Evolutionary conservation across 2,888 invertebrate genomes (phyloP).

Genomic region (Parnassius orleans): DNA sequence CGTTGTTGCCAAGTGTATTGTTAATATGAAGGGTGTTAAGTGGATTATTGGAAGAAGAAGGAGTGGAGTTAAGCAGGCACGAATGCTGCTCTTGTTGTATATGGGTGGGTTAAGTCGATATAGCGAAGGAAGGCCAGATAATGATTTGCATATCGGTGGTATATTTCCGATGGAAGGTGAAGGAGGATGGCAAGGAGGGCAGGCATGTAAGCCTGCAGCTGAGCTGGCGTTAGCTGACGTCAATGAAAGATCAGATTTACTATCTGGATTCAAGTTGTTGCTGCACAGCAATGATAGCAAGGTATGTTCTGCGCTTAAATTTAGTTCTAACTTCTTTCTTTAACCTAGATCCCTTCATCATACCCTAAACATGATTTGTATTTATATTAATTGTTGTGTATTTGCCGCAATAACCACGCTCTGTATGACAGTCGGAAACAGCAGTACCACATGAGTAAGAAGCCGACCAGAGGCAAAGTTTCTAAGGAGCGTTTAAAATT

Average conservation of each 20-base stretch:
- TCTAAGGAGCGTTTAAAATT: too few species aligned
- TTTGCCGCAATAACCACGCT: too few species aligned
- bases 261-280: conserved; percentile 94
- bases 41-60: conserved; percentile 34
- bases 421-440: too few species aligned
- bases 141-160: conserved; percentile 96
- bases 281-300: conserved; percentile 98
- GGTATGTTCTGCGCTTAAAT: conserved; percentile 75
- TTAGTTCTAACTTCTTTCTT: too few species aligned
- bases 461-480: too few species aligned
- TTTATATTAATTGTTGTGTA: too few species aligned
- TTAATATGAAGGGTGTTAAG: conserved; percentile 48
- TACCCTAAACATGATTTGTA: too few species aligned
- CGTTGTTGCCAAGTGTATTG: conserved; percentile 71
- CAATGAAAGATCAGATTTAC: conserved; percentile 91
- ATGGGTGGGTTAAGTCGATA: conserved; percentile 55
- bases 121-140: conserved; percentile 77
- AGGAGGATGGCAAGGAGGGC: conserved; percentile 99
- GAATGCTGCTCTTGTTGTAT: conserved; percentile 57
- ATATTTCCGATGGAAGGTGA: conserved; percentile 98
- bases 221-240: conserved; percentile 98
- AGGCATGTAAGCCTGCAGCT: conserved; percentile 99
- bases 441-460: too few species aligned
- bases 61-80: conserved; percentile 38
- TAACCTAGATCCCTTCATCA: too few species aligned